Percentiles rank a stretch among this genome's conserved stretches.
Evolutionary conservation across 1,140 invertebrate genomes (phyloP).

Genomic region (Zaprionus nigranus): DNA sequence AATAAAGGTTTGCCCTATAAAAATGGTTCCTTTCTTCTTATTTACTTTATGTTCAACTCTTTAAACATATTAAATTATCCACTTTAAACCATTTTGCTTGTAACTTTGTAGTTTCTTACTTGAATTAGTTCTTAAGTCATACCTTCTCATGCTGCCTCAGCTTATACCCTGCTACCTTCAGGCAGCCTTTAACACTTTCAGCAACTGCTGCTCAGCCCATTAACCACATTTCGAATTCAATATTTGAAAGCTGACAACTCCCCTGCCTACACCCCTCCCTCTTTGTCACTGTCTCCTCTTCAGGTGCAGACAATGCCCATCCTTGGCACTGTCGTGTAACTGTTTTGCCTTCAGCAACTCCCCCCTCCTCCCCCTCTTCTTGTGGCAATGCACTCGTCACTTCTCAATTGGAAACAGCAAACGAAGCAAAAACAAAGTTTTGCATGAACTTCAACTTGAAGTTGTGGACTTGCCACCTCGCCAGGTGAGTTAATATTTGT

Average conservation of each 20-base stretch:
- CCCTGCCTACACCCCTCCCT: background rate
- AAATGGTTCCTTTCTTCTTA: too few species aligned
- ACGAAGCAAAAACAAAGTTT: conserved; percentile 57
- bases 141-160: background rate
- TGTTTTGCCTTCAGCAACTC: conserved; percentile 3
- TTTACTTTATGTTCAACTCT: too few species aligned
- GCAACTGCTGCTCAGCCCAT: conserved; percentile 27
- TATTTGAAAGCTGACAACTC: conserved; percentile 22
- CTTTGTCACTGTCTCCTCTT: background rate
- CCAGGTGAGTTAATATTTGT: conserved; percentile 76
- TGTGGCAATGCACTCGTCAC: conserved; percentile 36
- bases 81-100: background rate
- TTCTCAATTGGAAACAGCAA: conserved; percentile 44
- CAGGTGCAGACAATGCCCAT: conserved; percentile 16
- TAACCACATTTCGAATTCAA: conserved; percentile 33
- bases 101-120: background rate
- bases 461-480: conserved; percentile 30
- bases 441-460: conserved; percentile 55
- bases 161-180: background rate
- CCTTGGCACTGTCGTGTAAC: background rate
- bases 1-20: too few species aligned
- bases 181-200: conserved; percentile 19
- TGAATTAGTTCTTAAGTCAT: conserved; percentile 3
- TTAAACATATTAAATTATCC: accelerated
- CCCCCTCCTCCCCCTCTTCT: background rate